Evolutionary conservation across 2,113 vertebrate species (phyloP).

Genomic region (Glaucidium brasilianum): DNA sequence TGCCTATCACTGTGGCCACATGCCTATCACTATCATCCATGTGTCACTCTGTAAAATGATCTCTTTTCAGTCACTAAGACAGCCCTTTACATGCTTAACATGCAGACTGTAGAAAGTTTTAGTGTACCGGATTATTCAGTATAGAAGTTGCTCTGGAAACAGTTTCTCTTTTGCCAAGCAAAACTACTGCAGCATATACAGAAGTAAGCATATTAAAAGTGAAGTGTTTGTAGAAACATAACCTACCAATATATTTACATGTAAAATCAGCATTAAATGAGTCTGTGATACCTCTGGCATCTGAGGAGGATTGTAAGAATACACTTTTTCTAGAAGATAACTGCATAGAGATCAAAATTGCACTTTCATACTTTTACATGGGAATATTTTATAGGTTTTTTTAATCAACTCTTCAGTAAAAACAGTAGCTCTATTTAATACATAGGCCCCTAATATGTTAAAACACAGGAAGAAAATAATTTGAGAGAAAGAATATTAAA

Average conservation of each 20-base stretch:
- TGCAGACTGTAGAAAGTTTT: neutral
- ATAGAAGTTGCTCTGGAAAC: neutral
- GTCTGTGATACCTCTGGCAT: neutral
- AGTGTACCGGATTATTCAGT: neutral
- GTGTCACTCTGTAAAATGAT: neutral
- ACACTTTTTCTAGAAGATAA: neutral
- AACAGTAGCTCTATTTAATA: neutral
- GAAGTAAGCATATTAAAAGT: neutral
- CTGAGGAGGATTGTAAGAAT: neutral
- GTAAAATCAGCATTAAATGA: neutral
- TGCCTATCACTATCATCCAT: too few species aligned
- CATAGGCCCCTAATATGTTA: neutral
- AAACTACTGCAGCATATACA: neutral
- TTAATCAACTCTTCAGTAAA: neutral
- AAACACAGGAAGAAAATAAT: neutral
- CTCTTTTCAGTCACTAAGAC: neutral
- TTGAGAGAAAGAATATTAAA: neutral
- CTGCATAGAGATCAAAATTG: neutral
- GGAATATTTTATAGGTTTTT: neutral
- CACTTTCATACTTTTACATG: neutral
- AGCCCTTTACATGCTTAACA: neutral
- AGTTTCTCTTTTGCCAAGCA: neutral
- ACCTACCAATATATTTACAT: neutral
- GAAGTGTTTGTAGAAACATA: neutral
- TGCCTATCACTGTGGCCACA: neutral